phyloP scores from a whole-genome alignment of 2,888 invertebrate genomes.

The Dichetophora obliterata region DNA sequence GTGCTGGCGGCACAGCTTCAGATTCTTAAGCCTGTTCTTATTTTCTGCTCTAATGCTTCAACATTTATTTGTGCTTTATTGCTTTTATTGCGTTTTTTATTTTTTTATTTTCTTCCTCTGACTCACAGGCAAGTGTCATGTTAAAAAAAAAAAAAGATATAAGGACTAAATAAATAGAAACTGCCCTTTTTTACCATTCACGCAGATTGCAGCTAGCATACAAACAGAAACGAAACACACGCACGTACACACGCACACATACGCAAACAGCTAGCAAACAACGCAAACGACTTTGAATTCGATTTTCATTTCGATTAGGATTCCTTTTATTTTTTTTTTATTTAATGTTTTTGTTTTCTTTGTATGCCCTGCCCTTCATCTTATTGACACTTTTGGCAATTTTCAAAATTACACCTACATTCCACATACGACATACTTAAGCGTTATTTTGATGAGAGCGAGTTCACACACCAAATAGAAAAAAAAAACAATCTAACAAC shows the following conservation, averaged over 20 bases:
- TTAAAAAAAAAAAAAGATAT: neutral
- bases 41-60: conserved; percentile 12
- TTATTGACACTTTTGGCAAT: conserved; percentile 17
- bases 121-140: neutral
- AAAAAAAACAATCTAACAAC: neutral
- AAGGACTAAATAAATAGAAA: no score
- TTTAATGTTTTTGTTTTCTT: neutral
- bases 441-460: neutral
- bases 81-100: conserved; percentile 5
- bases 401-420: conserved; percentile 15
- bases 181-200: no score
- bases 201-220: no score
- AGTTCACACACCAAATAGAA: no score
- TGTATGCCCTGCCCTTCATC: neutral
- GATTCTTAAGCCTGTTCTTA: neutral
- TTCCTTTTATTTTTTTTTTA: neutral
- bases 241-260: neutral
- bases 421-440: neutral
- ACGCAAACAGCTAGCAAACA: neutral
- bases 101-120: neutral
- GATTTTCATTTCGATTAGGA: conserved; percentile 4
- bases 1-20: neutral
- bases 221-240: no score
- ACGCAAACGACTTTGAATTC: neutral
- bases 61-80: neutral